Base-by-base conservation (phyloP, 2,113 vertebrate species). In the Rhombomys opimus region DNA sequence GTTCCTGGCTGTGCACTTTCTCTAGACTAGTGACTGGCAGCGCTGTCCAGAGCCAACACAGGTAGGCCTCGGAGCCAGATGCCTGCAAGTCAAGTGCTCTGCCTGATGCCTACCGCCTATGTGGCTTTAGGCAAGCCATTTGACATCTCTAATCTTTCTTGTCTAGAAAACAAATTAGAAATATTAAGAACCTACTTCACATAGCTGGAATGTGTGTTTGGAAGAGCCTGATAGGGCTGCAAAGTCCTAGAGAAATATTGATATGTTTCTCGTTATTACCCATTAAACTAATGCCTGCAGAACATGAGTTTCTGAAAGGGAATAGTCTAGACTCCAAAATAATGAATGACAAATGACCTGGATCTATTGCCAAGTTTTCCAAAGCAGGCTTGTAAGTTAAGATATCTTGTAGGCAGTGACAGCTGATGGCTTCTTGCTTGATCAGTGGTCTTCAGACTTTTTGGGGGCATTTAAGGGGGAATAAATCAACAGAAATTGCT, bases 401-500 rank as follows among this genome's bases (percentile, higher is more conserved):
- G 54, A 68, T 41, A 57, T 70, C 80, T 75, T 84, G 27, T 46
- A 27, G 25, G 87, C 15, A 18, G 46, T 59, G 32, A 82, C 52
- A 70, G 14, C 27, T 7, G 17, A 32, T 27, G 25, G 87, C 46
- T 95, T 67, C 35, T 87, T 57, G 52, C 11, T 68, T 3, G 32
- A 38, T 46, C 61, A 25, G 27, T 73, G 59, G 35, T 85, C 35
- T 46, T 30, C 13, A 81, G 54, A 77, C 38, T 2, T 73, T 10
- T 35, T 78, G 22, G 25, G 52, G 13, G 41, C 23, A 63, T 32
- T 81, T 81, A 30, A 35, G 13, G 93, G 27, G 91, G 46, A 91
- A 81, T 76, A 93, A 93, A 84, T 90, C 14, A 35, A 54, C 52
- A 93, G 84, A 85, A 95, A 89, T 10, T 1, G 50, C 88, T 93